phyloP scores from a whole-genome alignment of 2,888 invertebrate species.

The Rhamnusium bicolor region DNA sequence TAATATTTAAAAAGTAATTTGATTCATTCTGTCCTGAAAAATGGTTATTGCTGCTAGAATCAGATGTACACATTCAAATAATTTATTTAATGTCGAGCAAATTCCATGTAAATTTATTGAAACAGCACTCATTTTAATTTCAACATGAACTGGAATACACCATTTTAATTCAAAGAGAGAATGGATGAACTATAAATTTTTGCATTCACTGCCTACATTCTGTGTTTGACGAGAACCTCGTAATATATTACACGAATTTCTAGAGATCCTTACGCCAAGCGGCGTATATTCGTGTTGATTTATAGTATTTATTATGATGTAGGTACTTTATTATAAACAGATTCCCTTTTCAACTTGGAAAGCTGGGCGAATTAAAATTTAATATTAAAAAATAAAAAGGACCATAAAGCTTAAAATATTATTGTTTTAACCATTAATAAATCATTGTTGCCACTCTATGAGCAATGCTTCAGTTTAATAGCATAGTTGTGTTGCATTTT shows the following conservation, averaged over 20 bases:
- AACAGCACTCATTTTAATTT: conserved; percentile 30
- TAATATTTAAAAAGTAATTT: no score
- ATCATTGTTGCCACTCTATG: conserved; percentile 2
- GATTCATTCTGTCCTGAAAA: not conserved
- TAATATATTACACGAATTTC: conserved; percentile 52
- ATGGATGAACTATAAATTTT: conserved; percentile 40
- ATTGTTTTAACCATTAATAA: conserved; percentile 11
- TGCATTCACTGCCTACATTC: conserved; percentile 28
- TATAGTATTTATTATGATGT: conserved; percentile 53
- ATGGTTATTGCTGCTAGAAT: not conserved
- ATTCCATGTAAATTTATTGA: conserved; percentile 27
- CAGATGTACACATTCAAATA: not conserved
- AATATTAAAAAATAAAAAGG: conserved; percentile 19
- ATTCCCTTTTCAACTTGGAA: conserved; percentile 23
- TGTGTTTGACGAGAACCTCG: conserved; percentile 50
- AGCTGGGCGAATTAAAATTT: conserved; percentile 12
- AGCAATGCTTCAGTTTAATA: conserved; percentile 15
- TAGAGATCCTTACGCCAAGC: conserved; percentile 49
- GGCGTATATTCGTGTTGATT: conserved; percentile 49
- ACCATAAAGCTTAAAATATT: conserved; percentile 22
- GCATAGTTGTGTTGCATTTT: conserved; percentile 23
- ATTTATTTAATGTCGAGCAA: conserved; percentile 5
- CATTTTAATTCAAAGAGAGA: conserved; percentile 46
- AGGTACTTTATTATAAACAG: conserved; percentile 45
- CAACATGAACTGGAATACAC: conserved; percentile 37